Evolutionary conservation across 2,888 invertebrate genomes (phyloP).

Genomic region (Volucella zonaria): DNA sequence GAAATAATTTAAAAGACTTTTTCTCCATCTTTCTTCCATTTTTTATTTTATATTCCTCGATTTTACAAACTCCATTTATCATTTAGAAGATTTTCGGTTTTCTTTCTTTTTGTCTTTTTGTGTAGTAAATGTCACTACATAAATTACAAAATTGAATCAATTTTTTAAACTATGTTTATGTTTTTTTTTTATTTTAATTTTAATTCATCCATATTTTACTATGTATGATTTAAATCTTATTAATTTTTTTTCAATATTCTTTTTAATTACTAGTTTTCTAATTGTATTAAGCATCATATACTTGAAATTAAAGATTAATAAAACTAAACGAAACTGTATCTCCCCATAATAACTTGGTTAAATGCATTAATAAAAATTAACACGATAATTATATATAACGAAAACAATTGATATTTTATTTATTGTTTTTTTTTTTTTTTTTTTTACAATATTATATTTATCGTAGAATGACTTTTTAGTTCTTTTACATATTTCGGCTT

Average conservation of each 20-base stretch:
- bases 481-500: slow-evolving; percentile 12
- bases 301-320: slow-evolving; percentile 34
- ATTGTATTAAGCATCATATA: slow-evolving; percentile 57
- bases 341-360: slow-evolving; percentile 65
- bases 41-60: slow-evolving; percentile 60
- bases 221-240: slow-evolving; percentile 8
- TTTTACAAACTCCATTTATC: slow-evolving; percentile 64
- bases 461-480: slow-evolving; percentile 55
- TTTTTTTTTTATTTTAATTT: slow-evolving; percentile 10
- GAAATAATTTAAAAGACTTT: slow-evolving; percentile 20
- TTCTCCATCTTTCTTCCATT: slow-evolving; percentile 58
- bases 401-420: slow-evolving; percentile 28
- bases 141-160: slow-evolving; percentile 57
- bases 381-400: slow-evolving; percentile 41
- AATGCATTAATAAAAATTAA: slow-evolving; percentile 65
- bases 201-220: not conserved
- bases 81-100: slow-evolving; percentile 15
- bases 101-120: slow-evolving; percentile 27
- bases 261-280: slow-evolving; percentile 43
- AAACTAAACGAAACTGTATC: slow-evolving; percentile 13
- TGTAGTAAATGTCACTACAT: slow-evolving; percentile 53
- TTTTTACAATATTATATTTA: slow-evolving; percentile 28
- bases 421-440: not conserved
- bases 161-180: slow-evolving; percentile 14
- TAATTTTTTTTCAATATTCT: slow-evolving; percentile 23